Evolutionary conservation across 2,113 vertebrate genomes (phyloP), one percentile per base, ranked within the genome.

Genomic region (Hippocampus barbouri): DNA sequence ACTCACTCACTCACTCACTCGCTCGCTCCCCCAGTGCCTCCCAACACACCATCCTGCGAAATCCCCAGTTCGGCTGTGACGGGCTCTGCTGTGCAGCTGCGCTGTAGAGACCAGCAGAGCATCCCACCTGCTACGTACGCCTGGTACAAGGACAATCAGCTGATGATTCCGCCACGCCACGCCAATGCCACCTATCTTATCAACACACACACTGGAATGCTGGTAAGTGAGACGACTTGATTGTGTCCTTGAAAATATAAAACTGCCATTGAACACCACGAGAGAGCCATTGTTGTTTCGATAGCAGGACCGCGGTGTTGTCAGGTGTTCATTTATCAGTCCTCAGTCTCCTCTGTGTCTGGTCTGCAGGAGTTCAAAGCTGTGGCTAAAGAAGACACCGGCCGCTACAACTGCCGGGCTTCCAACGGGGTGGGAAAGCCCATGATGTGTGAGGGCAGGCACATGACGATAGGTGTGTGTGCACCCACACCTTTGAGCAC

Each of bases 51-150:
- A 0, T 62, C 79, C 0, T 97, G 96, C 65, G 93, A 94, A n/a
- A 91, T 97, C 14, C 96, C 96, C 61, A 92, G 81, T 62, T 92
- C 93, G 0, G 95, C 93, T 0, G 89, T 95, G 89, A 95, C 93
- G 0, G 96, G 96, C 69, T 93, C 94, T 0, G 86, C 85, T 3
- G 95, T 96, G 57, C 90, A 94, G 85, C 89, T 97, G 77, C 93
- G 82, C 61, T 97, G 96, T 80, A 84, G 87, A 67, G 96, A 97
- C 73, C 90, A 82, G 2, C 93, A 96, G 77, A 94, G 94, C 16
- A 93, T 93, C 56, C 96, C 96, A 2, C 92, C 95, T 0, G 93
- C 96, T 0, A 91, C 92, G 0, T 97, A 96, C 85, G 89, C 79
- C 5, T 97, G 96, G 96, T 97, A 90, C 89, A 96, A 94, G 86